Evolutionary conservation across 1,140 invertebrate species (phyloP).

Genomic region (Drosophila nebulosa): DNA sequence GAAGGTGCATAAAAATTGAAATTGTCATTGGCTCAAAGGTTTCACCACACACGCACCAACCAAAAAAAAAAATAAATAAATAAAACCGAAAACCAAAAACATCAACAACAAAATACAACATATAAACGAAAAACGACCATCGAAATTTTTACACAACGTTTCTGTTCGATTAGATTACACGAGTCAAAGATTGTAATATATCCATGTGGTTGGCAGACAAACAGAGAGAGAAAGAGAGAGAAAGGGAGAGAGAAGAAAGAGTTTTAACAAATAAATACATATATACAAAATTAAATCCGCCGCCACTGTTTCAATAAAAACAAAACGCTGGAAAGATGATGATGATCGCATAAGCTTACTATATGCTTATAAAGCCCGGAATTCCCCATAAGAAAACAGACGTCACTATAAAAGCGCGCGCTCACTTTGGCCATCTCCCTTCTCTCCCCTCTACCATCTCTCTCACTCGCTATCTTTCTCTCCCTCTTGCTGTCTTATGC

Average conservation of each 20-base stretch:
- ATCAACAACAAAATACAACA: too few species aligned
- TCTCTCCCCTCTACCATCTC: constrained; percentile 1
- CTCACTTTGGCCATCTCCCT: constrained; percentile 1
- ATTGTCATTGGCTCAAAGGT: constrained; percentile 47
- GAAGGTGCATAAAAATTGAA: constrained; percentile 61
- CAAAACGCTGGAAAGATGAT: constrained; percentile 10
- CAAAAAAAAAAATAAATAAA: not conserved
- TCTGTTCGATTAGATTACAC: constrained; percentile 66
- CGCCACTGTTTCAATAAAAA: constrained; percentile 51
- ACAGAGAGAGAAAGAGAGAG: constrained; percentile 12
- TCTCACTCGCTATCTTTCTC: constrained; percentile 5
- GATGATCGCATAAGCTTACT: constrained; percentile 69
- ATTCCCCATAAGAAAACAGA: constrained; percentile 62
- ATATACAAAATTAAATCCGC: constrained; percentile 56
- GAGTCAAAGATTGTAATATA: not conserved
- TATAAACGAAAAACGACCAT: not conserved
- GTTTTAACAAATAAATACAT: constrained; percentile 2
- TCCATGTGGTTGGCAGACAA: not conserved
- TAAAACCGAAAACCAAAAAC: too few species aligned
- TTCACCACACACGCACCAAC: constrained; percentile 42
- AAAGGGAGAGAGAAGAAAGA: constrained; percentile 3
- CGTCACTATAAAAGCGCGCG: constrained; percentile 60
- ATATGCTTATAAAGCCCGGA: constrained; percentile 62
- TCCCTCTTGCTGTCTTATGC: not conserved
- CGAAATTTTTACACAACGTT: constrained; percentile 36